Percentiles rank a stretch among this genome's conserved stretches.
Conservation (phyloP, 2,113 vertebrate genomes). For the Hemiscyllium ocellatum region DNA sequence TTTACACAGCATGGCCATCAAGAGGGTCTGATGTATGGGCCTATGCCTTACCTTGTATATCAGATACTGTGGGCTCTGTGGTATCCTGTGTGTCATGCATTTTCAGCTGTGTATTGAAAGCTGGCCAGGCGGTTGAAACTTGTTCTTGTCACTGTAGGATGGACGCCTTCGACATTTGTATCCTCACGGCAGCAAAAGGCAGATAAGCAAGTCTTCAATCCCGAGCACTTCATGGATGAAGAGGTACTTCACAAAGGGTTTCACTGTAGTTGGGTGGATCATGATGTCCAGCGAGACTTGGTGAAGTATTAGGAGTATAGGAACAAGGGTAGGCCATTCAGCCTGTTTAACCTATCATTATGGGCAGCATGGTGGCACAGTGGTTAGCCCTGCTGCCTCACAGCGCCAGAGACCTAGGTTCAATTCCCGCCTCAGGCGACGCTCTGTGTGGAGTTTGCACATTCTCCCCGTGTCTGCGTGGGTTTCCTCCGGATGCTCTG, state of each 20-base stretch:
- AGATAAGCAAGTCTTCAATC: slow-evolving; percentile 59
- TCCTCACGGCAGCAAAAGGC: slow-evolving; percentile 86
- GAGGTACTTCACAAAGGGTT: slow-evolving; percentile 60
- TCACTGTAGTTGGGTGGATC: background rate
- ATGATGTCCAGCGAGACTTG: background rate
- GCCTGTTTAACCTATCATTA: too few species aligned
- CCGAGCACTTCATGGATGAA: slow-evolving; percentile 96
- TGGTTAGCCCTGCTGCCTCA: too few species aligned
- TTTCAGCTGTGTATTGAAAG: background rate
- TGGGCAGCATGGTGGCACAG: too few species aligned
- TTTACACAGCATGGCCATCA: too few species aligned
- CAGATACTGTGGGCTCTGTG: background rate
- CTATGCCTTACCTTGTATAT: background rate
- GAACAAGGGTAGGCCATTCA: too few species aligned
- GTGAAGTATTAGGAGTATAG: background rate
- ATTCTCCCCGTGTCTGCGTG: too few species aligned
- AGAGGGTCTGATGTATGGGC: too few species aligned
- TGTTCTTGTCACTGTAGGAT: slow-evolving; percentile 61
- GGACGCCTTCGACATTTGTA: slow-evolving; percentile 80
- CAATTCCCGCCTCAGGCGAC: too few species aligned
- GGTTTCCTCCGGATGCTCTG: too few species aligned
- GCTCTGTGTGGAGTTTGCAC: too few species aligned
- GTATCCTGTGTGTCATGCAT: too few species aligned
- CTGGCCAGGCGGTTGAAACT: background rate
- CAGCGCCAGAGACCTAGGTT: too few species aligned